Base-by-base conservation (phyloP, 2,113 vertebrate genomes). In the Entomyzon cyanotis region DNA sequence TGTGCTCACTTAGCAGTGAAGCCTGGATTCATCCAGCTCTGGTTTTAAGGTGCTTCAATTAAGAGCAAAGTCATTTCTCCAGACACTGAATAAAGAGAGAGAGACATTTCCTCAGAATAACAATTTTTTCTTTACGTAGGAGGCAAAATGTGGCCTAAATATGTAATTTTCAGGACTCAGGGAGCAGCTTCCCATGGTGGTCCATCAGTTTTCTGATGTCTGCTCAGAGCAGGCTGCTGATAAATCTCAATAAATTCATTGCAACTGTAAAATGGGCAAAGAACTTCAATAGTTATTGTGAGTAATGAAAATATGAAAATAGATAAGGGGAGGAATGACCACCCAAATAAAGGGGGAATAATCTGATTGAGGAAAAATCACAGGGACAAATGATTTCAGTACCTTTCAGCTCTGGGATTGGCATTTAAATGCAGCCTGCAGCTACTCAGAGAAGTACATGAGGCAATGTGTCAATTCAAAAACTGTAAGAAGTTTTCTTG, bases 401-500 rank as follows among this genome's bases (percentile, higher is more conserved):
- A 21, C 7, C 14, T 77, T 88, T 31, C 60, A 70, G 50, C 41
- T 69, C 55, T 28, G 68, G 52, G 18, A 33, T 0, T 37, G 5
- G 18, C 8, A 35, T 13, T 37, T 81, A 56, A 53, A 79, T 63
- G 47, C 30, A 82, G 49, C 20, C 42, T 64, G 25, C 12, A 62
- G 35, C 17, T 28, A 30, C 22, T 11, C n/a, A 42, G 47, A 53
- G 35, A 27, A 39, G 44, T 2, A 7, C 25, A 15, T 0, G 0
- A 49, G 24, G 21, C 39, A 7, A 23, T 25, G 15, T 0, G 1
- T 4, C 19, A 20, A 25, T 28, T 49, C 2, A 49, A 27, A 31
- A 15, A 3, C 1, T 6, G 16, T 1, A 1, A 18, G 30, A 47
- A 27, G 30, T 50, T 67, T 55, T 59, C 35, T 73, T 41, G 21